phyloP scores from a whole-genome alignment of 2,113 vertebrate species.

The Natator depressus region DNA sequence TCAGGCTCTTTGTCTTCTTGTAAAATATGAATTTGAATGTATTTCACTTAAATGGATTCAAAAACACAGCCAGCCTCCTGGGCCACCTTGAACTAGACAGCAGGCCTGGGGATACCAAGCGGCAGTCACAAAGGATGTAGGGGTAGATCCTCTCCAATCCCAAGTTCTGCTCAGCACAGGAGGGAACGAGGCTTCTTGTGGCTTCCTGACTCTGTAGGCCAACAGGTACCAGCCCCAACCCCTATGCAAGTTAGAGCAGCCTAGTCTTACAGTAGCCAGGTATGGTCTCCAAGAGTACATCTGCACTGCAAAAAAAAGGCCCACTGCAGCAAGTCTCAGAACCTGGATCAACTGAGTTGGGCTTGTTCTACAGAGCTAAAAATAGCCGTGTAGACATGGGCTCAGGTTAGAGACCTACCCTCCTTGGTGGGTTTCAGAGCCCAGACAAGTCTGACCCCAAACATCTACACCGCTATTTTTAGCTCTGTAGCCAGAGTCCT shows the following conservation, averaged over 20 bases:
- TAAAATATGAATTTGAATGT: not conserved
- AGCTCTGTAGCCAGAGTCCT: not conserved
- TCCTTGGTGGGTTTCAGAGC: not conserved
- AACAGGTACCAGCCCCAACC: not conserved
- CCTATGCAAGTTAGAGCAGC: not conserved
- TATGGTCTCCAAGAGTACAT: not conserved
- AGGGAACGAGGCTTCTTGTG: not conserved
- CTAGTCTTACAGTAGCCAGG: not conserved
- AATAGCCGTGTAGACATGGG: not conserved
- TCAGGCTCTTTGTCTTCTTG: fast-evolving
- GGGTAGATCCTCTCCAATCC: not conserved
- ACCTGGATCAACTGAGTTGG: not conserved
- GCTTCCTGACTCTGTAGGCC: not conserved
- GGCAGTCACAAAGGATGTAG: not conserved
- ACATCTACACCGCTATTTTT: not conserved
- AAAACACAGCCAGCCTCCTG: not conserved
- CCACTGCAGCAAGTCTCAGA: not conserved
- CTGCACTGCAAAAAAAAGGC: not conserved
- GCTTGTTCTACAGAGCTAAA: not conserved
- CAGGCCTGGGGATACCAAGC: not conserved
- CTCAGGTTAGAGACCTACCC: not conserved
- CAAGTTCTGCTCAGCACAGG: not conserved
- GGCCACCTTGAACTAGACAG: not conserved
- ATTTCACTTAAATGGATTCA: not conserved
- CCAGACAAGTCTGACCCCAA: not conserved